phyloP scores from a whole-genome alignment of 1,140 invertebrate genomes.

The Tribolium madens region DNA sequence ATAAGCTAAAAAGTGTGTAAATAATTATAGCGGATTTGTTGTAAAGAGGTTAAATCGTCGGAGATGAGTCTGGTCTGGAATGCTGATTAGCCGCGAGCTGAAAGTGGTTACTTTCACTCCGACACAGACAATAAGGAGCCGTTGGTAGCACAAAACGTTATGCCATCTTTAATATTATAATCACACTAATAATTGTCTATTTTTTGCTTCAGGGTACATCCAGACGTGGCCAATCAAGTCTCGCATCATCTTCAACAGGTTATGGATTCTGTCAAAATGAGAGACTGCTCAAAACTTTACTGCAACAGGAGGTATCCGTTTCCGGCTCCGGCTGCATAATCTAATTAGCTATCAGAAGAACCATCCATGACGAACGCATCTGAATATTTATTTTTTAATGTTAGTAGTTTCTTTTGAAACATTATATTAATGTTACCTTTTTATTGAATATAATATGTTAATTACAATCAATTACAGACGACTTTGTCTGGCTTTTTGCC shows the following conservation, averaged over 20 bases:
- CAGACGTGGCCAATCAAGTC: slow-evolving; percentile 67
- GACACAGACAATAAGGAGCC: slow-evolving; percentile 33
- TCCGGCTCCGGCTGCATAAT: slow-evolving; percentile 42
- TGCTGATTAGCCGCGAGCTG: slow-evolving; percentile 30
- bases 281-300: slow-evolving; percentile 70
- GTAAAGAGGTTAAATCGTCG: slow-evolving; percentile 13
- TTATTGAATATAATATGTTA: slow-evolving; percentile 6
- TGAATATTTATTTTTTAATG: slow-evolving; percentile 39
- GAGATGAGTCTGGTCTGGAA: slow-evolving; percentile 44
- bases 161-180: slow-evolving; percentile 18
- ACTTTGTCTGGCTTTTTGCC: slow-evolving; percentile 1
- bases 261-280: slow-evolving; percentile 70
- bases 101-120: slow-evolving; percentile 43
- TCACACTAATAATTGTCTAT: slow-evolving; percentile 35
- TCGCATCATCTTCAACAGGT: slow-evolving; percentile 72
- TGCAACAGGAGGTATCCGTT: slow-evolving; percentile 63
- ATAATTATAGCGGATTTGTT: slow-evolving; percentile 9
- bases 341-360: neutral
- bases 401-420: slow-evolving; percentile 32
- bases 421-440: slow-evolving; percentile 45
- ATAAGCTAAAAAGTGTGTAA: slow-evolving; percentile 22
- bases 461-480: neutral
- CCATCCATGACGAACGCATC: slow-evolving; percentile 5
- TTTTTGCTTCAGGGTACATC: slow-evolving; percentile 68
- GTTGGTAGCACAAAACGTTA: slow-evolving; percentile 14